Evolutionary conservation across 2,113 vertebrate species (phyloP), one percentile per base, ranked within the genome.

Genomic region (Amblyornis subalaris): DNA sequence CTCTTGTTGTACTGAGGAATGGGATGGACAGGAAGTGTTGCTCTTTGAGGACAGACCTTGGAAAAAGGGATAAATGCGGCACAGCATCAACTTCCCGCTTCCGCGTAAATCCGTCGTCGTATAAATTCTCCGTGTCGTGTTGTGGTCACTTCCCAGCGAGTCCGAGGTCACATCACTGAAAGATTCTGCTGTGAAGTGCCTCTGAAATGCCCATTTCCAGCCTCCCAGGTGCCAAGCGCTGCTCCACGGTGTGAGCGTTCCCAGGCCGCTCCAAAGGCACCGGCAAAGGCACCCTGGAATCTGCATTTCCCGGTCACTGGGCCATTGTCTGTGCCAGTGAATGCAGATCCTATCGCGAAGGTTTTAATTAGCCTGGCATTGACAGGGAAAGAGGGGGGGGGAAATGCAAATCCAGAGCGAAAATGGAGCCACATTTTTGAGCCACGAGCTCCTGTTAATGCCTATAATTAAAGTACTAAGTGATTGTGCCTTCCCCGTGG

Each of bases 401-500:
- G 5, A 85, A 84, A 91, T 90, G 95, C 69, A 96, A 84, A 90
- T 89, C 5, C 20, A 7, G 25, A 69, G 64, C 82, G 67, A 57
- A 83, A 94, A 85, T 1, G 21, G 54, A 91, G 53, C 50, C 50
- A 5, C 40, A 1, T 19, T 65, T 81, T 21, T 62, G 51, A 91
- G 85, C 70, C 86, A 45, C 47, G 6, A 70, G 91, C 94, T 62
- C 75, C 81, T 47, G 65, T 85, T 81, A 95, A 90, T 92, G 91
- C 90, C 36, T 85, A 44, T 88, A 84, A 94, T 95, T 89, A 88
- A 94, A 94, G 28, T 54, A 1, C 81, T 79, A 42, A 95, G 88
- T 80, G 89, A 95, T 91, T 81, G 94, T 89, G 91, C 86, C 8
- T 51, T 88, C 91, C 94, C 95, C 31, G 83, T 19, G 7, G 95